Evolutionary conservation across 2,888 invertebrate genomes (phyloP).

Genomic region (Endomychus coccineus): DNA sequence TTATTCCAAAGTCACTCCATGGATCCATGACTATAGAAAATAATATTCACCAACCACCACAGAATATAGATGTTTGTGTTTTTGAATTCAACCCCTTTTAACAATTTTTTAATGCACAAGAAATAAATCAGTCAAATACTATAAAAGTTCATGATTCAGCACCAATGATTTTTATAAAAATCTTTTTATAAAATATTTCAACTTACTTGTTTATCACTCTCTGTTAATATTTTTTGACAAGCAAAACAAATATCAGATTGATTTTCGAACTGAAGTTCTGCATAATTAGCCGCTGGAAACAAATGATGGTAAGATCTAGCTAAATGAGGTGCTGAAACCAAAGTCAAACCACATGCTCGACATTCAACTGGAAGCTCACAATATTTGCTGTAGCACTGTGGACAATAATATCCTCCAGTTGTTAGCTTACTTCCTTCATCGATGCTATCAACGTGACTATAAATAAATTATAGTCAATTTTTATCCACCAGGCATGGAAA

Average conservation of each 20-base stretch:
- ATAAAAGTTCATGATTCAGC: too few species aligned
- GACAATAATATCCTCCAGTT: slow-evolving; percentile 78
- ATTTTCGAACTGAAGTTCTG: slow-evolving; percentile 59
- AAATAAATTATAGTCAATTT: slow-evolving; percentile 3
- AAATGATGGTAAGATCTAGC: slow-evolving; percentile 97
- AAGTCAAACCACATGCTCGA: slow-evolving; percentile 86
- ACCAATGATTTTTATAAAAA: too few species aligned
- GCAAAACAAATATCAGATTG: slow-evolving; percentile 59
- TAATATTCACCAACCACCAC: too few species aligned
- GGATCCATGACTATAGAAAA: too few species aligned
- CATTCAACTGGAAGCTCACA: slow-evolving; percentile 98
- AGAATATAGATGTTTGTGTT: neutral
- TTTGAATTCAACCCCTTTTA: too few species aligned
- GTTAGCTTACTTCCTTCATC: slow-evolving; percentile 61
- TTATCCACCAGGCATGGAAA: too few species aligned
- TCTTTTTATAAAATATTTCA: slow-evolving; percentile 2
- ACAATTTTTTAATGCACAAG: too few species aligned
- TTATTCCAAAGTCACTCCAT: too few species aligned
- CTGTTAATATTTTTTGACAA: slow-evolving; percentile 63
- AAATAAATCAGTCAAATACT: too few species aligned
- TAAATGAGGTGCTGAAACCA: slow-evolving; percentile 96
- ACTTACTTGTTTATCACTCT: slow-evolving; percentile 65
- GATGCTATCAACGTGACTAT: slow-evolving; percentile 71
- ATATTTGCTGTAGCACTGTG: slow-evolving; percentile 96
- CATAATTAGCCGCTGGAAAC: slow-evolving; percentile 83